Evolutionary conservation across 2,797 vertebrate species (phyloP), one percentile per base, ranked within the genome.

Genomic region (Picus viridis): DNA sequence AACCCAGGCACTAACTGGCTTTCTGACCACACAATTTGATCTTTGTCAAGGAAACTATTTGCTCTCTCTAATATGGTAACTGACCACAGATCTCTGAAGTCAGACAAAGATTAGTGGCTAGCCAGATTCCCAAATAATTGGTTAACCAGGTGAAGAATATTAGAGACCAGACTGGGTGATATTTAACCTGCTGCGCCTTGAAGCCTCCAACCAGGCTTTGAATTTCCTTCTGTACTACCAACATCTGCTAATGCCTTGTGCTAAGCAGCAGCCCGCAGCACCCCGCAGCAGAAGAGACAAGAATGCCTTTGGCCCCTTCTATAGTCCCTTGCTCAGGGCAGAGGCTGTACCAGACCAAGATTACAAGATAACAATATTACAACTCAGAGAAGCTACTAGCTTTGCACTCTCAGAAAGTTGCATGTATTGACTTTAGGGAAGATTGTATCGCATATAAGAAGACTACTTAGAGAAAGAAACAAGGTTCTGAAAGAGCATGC

Each of bases 211-310:
- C 22, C 62, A 89, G 30, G 13, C 19, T 26, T 29, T 24, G 34
- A 85, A 83, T 39, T 77, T 27, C 19, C n/a, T 54, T 12, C 12
- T 30, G 9, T 8, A 3, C n/a, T 54, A 64, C 2, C 2, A 54
- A 16, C 0, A 2, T 59, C 54, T 56, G 72, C n/a, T 24, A 72
- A 12, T 15, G 41, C 12, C 17, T 14, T 1, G 0, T 30, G 20
- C 22, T 36, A 58, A 84, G 64, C 17, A 85, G 71, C 43, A 64
- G 26, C 58, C 29, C 67, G 63, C 13, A 61, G 26, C 41, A 88
- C n/a, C 32, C 17, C n/a, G 64, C 7, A 1, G 32, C 16, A 78
- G 58, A 80, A 67, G 43, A 67, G 56, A 71, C 6, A 26, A 10
- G 5, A 2, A 53, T 0, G 4, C 13, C 49, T 94, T 70, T 54